Conservation (phyloP, 2,113 vertebrate species). For the Sinocyclocheilus anophthalmus region DNA sequence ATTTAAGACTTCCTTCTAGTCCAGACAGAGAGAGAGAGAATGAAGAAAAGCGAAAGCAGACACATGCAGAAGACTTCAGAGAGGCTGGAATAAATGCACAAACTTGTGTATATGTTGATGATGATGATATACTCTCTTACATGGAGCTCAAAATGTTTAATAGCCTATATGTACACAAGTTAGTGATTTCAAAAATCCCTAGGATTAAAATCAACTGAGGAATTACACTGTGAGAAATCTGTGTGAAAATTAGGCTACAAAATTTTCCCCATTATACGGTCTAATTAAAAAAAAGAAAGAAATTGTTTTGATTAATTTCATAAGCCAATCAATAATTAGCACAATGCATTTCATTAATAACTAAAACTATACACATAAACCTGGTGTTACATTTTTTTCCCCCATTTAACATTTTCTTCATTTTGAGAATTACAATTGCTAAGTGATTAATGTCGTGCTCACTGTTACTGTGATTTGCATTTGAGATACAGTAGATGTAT, state of each 20-base stretch:
- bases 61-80: constrained; percentile 34
- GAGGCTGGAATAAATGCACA: neutral
- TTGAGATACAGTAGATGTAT: too few species aligned
- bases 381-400: too few species aligned
- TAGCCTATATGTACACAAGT: neutral
- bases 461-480: neutral
- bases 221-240: too few species aligned
- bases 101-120: neutral
- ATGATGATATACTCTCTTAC: neutral
- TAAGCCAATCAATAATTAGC: too few species aligned
- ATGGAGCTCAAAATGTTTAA: neutral
- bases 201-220: too few species aligned
- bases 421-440: neutral
- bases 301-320: too few species aligned
- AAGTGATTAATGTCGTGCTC: neutral
- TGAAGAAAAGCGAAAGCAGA: constrained; percentile 22
- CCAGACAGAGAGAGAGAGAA: constrained; percentile 65
- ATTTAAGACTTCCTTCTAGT: constrained; percentile 69
- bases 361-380: neutral
- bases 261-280: too few species aligned
- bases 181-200: too few species aligned
- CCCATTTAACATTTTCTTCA: neutral
- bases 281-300: too few species aligned
- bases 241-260: too few species aligned
- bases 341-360: neutral